Base-by-base conservation (phyloP, 2,797 vertebrate genomes). In the Ciconia nigra region DNA sequence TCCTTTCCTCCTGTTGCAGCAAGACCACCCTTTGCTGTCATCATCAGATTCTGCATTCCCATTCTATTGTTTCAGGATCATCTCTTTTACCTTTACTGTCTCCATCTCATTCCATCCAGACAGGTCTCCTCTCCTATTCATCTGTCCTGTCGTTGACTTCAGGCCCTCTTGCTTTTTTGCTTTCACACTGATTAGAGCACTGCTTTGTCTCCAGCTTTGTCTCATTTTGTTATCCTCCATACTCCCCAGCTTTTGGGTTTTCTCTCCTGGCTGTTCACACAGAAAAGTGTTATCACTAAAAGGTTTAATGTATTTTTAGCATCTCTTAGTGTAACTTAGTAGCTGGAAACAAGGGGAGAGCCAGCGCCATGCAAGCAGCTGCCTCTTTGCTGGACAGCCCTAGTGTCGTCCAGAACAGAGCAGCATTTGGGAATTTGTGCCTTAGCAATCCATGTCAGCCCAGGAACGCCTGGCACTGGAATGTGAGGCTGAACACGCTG, bases 31-130 rank as follows among this genome's bases (percentile, higher is more conserved):
- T 54, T 76, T 37, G 47, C 70, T 82, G 26, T 26, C 49, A 17
- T 26, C 28, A 24, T 11, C 57, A 37, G 62, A 9, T 35, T 41
- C 49, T 58, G 17, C 66, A 35, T 91, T 89, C 57, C 67, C 20
- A 3, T 61, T 41, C 52, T 0, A 0, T 42, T 16, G 18, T 52
- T 87, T 29, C 57, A 28, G 77, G 49, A 52, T 82, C 29, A 25
- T 71, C 37, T 71, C 55, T 85, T 63, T 41, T 15, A 46, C 61
- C 21, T 49, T 24, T 62, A 14, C 62, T 72, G 61, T 70, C 74
- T 88, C 49, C 31, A 22, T 35, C 57, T 98, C 87, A 55, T 91
- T 93, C 74, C 76, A 15, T 35, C 49, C 54, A 57, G 33, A 28
- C 51, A 26, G 49, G 29, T 81, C 31, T 87, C 73, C n/a, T 82